Evolutionary conservation across 1,140 invertebrate species (phyloP), one percentile per base, ranked within the genome.

Genomic region (Samia ricini): DNA sequence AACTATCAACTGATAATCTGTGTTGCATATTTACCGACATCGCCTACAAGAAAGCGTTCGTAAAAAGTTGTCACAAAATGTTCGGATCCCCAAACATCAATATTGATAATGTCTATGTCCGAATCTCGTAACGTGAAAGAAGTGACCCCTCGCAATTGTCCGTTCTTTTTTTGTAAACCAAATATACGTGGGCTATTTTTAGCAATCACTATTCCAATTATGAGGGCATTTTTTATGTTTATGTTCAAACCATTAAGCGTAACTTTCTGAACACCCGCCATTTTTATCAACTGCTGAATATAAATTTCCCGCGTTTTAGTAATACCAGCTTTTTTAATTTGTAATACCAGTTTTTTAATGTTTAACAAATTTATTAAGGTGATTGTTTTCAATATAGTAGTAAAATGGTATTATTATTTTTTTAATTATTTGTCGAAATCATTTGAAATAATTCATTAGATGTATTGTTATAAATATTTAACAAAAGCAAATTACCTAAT

Each of bases 51-150:
- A 83, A 93, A 94, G 62, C 83, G 91, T 60, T 91, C 89, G 68
- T 92, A 91, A 54, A 93, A 83, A 60, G 91, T 90, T 22, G 88
- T 83, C 4, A 95, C 86, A 68, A 90, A 93, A 66, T 93, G 91
- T 42, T 91, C 81, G 21, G 89, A 90, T 8, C 94, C 94, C 94
- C 94, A 95, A 63, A 93, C 93, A 12, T 94, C 93, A 2, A 92
- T 91, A 78, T 95, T 95, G 36, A 95, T 94, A 22, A 93, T 93
- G 79, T 95, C 93, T 2, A 92, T 72, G 5, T 92, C 81, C 6
- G 94, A 94, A 91, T 95, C 95, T 60, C 94, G 84, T 7, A 95
- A 62, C 1, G 94, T 95, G 72, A 95, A 95, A 65, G 93, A 93
- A 92, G 93, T 95, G 29, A 95, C 94, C 4, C 89, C 91, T 68